Conservation (phyloP, 2,888 invertebrate species). For the Strigamia transsilvanica region DNA sequence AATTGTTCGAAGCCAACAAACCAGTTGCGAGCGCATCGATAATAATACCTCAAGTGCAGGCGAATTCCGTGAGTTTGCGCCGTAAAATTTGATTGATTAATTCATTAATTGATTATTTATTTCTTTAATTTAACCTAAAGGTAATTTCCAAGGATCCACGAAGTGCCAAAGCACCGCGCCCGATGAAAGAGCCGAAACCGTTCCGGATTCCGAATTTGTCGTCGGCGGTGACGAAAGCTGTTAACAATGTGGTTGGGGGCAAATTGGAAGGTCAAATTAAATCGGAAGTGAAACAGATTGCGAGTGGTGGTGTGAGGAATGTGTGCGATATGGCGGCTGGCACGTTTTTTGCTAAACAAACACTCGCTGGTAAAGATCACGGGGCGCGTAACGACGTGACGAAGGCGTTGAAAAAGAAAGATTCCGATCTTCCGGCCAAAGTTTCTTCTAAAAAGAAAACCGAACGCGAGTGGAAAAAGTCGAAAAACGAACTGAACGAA, state of each 20-base stretch:
- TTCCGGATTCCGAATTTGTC: slow-evolving; percentile 12
- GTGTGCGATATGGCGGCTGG: background rate
- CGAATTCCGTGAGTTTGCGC: slow-evolving; percentile 12
- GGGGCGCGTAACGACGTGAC: background rate
- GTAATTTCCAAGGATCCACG: background rate
- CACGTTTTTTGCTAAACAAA: slow-evolving; percentile 14
- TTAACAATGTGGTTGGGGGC: slow-evolving; percentile 6
- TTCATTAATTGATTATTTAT: background rate
- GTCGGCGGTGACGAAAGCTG: slow-evolving; percentile 19
- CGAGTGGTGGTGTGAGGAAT: background rate
- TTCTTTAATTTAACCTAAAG: background rate
- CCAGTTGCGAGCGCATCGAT: background rate
- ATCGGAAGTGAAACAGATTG: slow-evolving; percentile 1
- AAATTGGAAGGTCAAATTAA: slow-evolving; percentile 22
- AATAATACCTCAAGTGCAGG: background rate
- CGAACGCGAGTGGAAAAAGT: slow-evolving; percentile 13
- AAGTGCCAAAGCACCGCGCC: background rate
- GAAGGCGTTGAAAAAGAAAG: slow-evolving; percentile 49
- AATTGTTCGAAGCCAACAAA: background rate
- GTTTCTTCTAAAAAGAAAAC: slow-evolving; percentile 23
- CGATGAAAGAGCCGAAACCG: background rate
- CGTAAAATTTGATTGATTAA: no score
- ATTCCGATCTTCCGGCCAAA: slow-evolving; percentile 24
- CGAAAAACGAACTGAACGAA: background rate
- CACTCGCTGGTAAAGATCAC: background rate